Evolutionary conservation across 2,888 invertebrate genomes (phyloP).

Genomic region (Sarcophaga subvicina): DNA sequence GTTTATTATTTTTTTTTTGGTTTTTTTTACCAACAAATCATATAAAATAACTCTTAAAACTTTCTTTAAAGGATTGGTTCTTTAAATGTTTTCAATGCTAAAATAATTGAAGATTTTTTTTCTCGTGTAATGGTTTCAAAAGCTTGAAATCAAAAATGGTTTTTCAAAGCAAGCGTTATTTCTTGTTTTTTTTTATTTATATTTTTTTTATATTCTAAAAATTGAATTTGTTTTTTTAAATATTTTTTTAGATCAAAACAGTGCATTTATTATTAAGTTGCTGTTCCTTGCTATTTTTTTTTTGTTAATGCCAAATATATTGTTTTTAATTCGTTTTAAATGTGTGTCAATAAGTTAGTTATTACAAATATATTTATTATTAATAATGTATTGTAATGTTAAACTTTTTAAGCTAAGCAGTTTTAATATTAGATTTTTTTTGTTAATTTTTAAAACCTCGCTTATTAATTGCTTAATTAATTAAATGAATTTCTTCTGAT

Average conservation of each 20-base stretch:
- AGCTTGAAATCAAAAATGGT: not conserved
- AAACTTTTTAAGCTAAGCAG: slow-evolving; percentile 43
- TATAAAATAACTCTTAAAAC: slow-evolving; percentile 36
- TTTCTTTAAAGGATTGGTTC: slow-evolving; percentile 29
- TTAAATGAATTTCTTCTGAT: slow-evolving; percentile 4
- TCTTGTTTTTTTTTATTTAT: slow-evolving; percentile 25
- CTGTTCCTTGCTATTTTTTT: not conserved
- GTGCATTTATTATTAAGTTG: slow-evolving; percentile 44
- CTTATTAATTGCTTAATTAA: slow-evolving; percentile 11
- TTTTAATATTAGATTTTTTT: slow-evolving; percentile 12
- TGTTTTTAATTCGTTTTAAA: slow-evolving; percentile 33
- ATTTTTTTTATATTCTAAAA: slow-evolving; percentile 56
- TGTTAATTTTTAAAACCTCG: slow-evolving; percentile 26
- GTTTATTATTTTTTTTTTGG: not conserved
- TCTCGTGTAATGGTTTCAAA: not conserved
- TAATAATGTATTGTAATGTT: slow-evolving; percentile 34
- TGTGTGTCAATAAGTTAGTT: slow-evolving; percentile 15
- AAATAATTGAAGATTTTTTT: slow-evolving; percentile 21
- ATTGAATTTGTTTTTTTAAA: slow-evolving; percentile 22
- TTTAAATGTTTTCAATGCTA: slow-evolving; percentile 6
- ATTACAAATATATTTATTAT: slow-evolving; percentile 13
- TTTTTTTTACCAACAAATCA: not conserved
- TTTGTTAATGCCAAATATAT: slow-evolving; percentile 56
- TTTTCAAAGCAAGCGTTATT: slow-evolving; percentile 63
- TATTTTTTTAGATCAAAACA: slow-evolving; percentile 52